Conservation (phyloP, 2,113 vertebrate genomes). For the Athene cunicularia region DNA sequence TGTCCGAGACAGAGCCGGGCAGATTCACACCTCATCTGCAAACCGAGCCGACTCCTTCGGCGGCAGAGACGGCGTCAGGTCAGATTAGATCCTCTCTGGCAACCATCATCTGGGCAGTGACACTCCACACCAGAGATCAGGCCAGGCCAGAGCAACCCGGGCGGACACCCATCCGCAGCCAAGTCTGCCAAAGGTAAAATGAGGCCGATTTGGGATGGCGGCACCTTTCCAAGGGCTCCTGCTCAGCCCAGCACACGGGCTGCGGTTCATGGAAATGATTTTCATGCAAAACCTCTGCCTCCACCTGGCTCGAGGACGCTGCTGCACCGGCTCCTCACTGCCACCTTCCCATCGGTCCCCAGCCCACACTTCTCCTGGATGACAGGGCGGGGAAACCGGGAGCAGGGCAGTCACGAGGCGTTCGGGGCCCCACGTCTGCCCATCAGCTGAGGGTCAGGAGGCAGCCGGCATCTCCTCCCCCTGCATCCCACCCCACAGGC, state of each 20-base stretch:
- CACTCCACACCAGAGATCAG: neutral
- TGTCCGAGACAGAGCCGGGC: fast-evolving
- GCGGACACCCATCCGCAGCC: neutral
- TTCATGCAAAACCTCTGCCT: neutral
- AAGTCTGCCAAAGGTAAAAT: neutral
- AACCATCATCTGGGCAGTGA: neutral
- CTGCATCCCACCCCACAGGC: fast-evolving
- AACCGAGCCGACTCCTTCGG: neutral
- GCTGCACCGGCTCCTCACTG: neutral
- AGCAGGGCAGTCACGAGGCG: neutral
- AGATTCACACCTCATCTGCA: neutral
- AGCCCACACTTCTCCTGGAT: fast-evolving
- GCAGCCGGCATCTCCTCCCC: neutral
- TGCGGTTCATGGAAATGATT: neutral
- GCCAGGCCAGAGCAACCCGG: neutral
- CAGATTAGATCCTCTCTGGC: neutral
- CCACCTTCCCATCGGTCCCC: fast-evolving
- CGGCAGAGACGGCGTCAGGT: neutral
- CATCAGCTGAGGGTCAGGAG: neutral
- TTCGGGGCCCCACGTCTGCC: fast-evolving
- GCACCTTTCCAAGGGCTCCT: neutral
- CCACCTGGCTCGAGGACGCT: neutral
- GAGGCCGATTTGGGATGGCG: neutral
- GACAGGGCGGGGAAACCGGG: fast-evolving
- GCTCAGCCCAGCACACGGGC: neutral